Evolutionary conservation across 2,888 invertebrate species (phyloP), one percentile per base, ranked within the genome.

Genomic region (Agrenia bidenticulata): DNA sequence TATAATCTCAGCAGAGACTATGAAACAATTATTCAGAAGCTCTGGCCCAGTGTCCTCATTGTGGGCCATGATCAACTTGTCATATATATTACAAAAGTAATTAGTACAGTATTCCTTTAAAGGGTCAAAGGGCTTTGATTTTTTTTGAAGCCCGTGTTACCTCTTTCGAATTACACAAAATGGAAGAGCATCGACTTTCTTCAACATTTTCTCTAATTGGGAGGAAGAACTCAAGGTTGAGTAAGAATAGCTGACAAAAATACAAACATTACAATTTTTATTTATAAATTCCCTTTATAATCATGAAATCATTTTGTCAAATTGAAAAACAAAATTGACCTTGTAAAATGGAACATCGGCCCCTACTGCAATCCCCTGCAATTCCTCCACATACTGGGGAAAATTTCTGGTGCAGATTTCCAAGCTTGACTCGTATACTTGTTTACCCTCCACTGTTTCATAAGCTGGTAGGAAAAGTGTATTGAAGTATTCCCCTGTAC

Each of bases 341-440:
- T 90, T 88, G 75, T 89, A 81, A 79, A 93, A 93, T 0, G 91
- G 88, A 2, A 93, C 88, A 73, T 87, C 84, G 1, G 92, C 88
- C 0, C 94, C 93, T 78, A 92, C 90, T 7, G 93, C 89, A n/a
- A 88, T 85, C 7, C 93, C 94, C 78, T 89, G 86, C 45, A 94
- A 82, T 80, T 94, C 94, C 67, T 86, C 84, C 1, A 93, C 82
- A 78, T 93, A 93, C 77, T 91, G 89, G 0, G 93, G 92, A 80
- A 86, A 92, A 75, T 87, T 86, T 56, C 83, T 80, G 74, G 85
- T 85, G 73, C 89, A 87, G 69, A 84, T 84, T 2, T 83, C 83
- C 51, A 93, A 81, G 0, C 90, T 91, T 63, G 85, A 87, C 26
- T 92, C 89, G 77, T 91, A 94, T 0, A 87, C 86, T 66, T 82